phyloP scores from a whole-genome alignment of 2,113 vertebrate genomes.

The Hippolais icterina region DNA sequence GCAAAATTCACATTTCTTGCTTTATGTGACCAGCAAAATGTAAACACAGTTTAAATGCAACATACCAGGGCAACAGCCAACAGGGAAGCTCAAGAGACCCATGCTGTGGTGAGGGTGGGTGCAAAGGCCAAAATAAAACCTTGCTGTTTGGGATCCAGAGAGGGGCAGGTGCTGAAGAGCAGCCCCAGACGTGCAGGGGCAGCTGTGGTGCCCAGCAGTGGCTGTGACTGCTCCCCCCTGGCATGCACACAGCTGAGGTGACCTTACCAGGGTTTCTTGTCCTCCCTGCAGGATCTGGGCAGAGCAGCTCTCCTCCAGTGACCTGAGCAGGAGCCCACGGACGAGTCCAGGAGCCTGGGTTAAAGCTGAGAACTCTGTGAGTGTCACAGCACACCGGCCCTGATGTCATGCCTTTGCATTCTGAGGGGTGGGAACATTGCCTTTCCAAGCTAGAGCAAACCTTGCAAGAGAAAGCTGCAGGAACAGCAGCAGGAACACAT shows the following conservation, averaged over 20 bases:
- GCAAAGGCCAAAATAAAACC: neutral
- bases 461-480: neutral
- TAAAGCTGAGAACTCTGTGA: neutral
- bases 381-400: neutral
- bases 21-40: neutral
- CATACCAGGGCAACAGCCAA: neutral
- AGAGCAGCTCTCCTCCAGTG: neutral
- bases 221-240: neutral
- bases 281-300: neutral
- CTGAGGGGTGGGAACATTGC: neutral
- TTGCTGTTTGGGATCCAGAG: neutral
- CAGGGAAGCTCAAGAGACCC: neutral
- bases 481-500: neutral
- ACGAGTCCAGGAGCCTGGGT: neutral
- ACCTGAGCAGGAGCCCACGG: neutral
- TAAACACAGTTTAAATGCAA: neutral
- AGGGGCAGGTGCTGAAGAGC: neutral
- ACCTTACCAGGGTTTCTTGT: neutral
- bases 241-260: accelerated
- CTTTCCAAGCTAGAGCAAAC: neutral
- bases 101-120: neutral
- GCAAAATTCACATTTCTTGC: neutral
- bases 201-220: accelerated
- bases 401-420: accelerated
- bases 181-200: accelerated